Evolutionary conservation across 2,113 vertebrate genomes (phyloP), one percentile per base, ranked within the genome.

Genomic region (Rousettus leschenaultii): DNA sequence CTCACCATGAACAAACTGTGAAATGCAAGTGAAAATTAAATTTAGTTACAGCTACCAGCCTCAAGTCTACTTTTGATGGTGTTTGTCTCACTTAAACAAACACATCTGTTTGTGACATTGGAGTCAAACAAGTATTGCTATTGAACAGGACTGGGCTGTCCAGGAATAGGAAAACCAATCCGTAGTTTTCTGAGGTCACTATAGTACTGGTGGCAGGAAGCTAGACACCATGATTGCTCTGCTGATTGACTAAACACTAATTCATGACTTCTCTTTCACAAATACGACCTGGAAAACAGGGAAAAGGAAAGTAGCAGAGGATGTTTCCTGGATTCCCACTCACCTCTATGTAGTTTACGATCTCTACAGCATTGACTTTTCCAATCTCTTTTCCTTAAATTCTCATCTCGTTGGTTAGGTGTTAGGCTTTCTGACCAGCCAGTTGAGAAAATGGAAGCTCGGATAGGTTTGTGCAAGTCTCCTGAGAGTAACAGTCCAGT

Each of bases 11-110:
- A 91, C 78, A 96, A 97, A 87, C 96, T 93, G 93, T 91, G 96
- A 97, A 96, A 95, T 93, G 86, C 89, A 96, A 97, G 93, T 96
- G 97, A 97, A 97, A 97, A 97, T 97, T 97, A 93, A 94, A 93
- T 96, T 98, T 95, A 96, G 95, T 85, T 94, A 93, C 65, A 97
- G 91, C 94, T 77, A 91, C 95, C 95, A 93, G 91, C 70, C 51
- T 88, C 51, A 66, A 94, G 94, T 65, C 86, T 93, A 78, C 22
- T 97, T 65, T 77, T 57, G 79, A 78, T 80, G 78, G 26, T 43
- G 22, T 21, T 35, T 96, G 86, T 93, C 86, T 95, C 83, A 79
- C 88, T 82, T 89, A 96, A 93, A 77, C 65, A 97, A 95, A 95
- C 80, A 96, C 45, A 74, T 82, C 63, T 95, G 70, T 45, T 94